phyloP scores from a whole-genome alignment of 1,140 invertebrate species.

The Papilio glaucus region DNA sequence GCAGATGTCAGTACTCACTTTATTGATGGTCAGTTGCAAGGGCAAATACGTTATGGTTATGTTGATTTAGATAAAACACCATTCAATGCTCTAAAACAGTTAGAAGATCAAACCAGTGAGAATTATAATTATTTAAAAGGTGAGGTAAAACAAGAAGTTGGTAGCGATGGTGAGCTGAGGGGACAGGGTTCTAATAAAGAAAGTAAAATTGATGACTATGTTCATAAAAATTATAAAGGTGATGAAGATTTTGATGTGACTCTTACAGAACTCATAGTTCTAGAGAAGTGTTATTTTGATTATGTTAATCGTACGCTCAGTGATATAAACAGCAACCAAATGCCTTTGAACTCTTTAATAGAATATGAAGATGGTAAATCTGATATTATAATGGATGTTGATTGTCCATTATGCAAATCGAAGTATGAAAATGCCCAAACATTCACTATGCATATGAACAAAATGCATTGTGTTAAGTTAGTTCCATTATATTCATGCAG shows the following conservation, averaged over 20 bases:
- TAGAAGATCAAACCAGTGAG: conserved; percentile 27
- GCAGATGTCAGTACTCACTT: conserved; percentile 71
- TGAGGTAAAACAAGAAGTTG: conserved; percentile 69
- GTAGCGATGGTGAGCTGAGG: conserved; percentile 42
- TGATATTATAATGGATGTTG: conserved; percentile 52
- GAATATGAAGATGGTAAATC: conserved; percentile 56
- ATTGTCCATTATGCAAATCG: conserved; percentile 65
- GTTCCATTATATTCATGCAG: conserved; percentile 71
- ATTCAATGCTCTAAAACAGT: conserved; percentile 29
- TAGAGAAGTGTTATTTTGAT: conserved; percentile 72
- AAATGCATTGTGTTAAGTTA: conserved; percentile 71
- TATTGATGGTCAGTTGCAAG: conserved; percentile 63
- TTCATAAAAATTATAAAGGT: conserved; percentile 63
- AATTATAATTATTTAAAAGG: conserved; percentile 44
- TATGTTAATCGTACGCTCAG: conserved; percentile 60
- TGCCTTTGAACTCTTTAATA: conserved; percentile 63
- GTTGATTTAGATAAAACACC: conserved; percentile 57
- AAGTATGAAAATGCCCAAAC: conserved; percentile 52
- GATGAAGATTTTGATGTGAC: conserved; percentile 79
- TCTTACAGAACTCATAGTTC: conserved; percentile 66
- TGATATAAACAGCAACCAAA: conserved; percentile 59
- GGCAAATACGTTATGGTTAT: conserved; percentile 62
- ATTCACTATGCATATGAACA: conserved; percentile 67
- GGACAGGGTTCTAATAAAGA: conserved; percentile 44
- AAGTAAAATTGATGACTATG: conserved; percentile 51